A percentile compares a stretch with the other conserved stretches of the same genome.
These are phyloP conservation scores for Maniola jurtina DNA, from an alignment of 1,140 invertebrate genomes.

Conservation along the genomic window DNA sequence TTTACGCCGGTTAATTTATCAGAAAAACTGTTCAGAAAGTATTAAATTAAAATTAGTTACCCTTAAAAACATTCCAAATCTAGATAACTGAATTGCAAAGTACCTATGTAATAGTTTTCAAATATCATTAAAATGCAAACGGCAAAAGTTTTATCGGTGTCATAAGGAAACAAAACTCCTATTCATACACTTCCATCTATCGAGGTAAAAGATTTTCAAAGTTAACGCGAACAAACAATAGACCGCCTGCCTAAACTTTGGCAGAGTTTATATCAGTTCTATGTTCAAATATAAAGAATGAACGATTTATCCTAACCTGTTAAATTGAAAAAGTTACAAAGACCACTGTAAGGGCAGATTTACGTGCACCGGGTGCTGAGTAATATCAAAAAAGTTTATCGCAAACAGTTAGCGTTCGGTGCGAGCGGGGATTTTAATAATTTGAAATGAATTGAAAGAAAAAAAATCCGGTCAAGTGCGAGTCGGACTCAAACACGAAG, in stretches of 20 bases:
- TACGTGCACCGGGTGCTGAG: slow-evolving; percentile 71
- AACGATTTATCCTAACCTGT: slow-evolving; percentile 77
- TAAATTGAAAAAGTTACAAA: slow-evolving; percentile 77
- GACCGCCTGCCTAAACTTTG: slow-evolving; percentile 51
- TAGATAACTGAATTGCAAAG: too few relatives aligned
- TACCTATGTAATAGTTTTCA: not conserved
- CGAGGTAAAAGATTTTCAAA: slow-evolving; percentile 50
- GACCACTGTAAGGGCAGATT: slow-evolving; percentile 72
- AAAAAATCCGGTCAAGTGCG: slow-evolving; percentile 13
- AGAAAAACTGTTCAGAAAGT: too few relatives aligned
- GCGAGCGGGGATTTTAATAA: slow-evolving; percentile 58
- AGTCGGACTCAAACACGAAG: too few relatives aligned
- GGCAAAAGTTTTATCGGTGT: slow-evolving; percentile 1
- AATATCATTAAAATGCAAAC: not conserved
- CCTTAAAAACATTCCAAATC: too few relatives aligned
- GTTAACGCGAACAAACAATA: slow-evolving; percentile 62
- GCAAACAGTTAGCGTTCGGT: slow-evolving; percentile 52
- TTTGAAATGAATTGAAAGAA: slow-evolving; percentile 56
- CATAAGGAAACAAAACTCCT: slow-evolving; percentile 15
- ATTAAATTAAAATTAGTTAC: too few relatives aligned
- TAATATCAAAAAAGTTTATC: slow-evolving; percentile 77
- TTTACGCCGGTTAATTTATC: too few relatives aligned
- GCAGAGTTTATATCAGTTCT: slow-evolving; percentile 71
- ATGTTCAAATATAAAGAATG: slow-evolving; percentile 77
- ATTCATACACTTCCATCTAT: slow-evolving; percentile 19